Conservation (phyloP, 1,140 invertebrate genomes). For the Drosophila burlai region DNA sequence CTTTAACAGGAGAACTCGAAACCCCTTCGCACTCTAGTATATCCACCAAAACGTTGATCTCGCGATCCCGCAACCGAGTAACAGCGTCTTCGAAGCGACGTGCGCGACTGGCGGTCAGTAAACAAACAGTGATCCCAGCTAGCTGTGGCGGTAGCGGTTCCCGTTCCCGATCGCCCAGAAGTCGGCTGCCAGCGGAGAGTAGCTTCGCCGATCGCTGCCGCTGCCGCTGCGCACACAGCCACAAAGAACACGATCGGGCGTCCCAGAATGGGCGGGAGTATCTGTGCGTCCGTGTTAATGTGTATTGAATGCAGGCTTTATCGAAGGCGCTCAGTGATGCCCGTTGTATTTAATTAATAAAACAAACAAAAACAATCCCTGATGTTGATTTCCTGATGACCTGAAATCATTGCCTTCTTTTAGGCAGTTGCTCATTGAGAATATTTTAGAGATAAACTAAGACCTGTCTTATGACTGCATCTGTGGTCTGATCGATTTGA, state of each 20-base stretch:
- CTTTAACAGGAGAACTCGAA: slow-evolving; percentile 14
- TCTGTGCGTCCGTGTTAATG: slow-evolving; percentile 15
- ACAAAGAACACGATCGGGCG: slow-evolving; percentile 71
- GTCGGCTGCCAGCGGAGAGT: slow-evolving; percentile 49
- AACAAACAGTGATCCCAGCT: slow-evolving; percentile 74
- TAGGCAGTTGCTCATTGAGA: background rate
- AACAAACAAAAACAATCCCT: too few species aligned
- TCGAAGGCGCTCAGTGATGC: slow-evolving; percentile 35
- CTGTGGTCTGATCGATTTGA: background rate
- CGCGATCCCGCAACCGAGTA: slow-evolving; percentile 61
- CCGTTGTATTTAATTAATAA: background rate
- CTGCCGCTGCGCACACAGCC: slow-evolving; percentile 32
- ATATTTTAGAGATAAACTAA: background rate
- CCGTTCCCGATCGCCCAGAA: slow-evolving; percentile 63
- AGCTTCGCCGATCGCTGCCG: slow-evolving; percentile 25
- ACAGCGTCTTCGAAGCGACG: slow-evolving; percentile 77
- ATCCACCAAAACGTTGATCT: slow-evolving; percentile 12
- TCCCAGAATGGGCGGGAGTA: slow-evolving; percentile 56
- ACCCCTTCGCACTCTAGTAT: slow-evolving; percentile 8
- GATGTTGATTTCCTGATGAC: too few species aligned
- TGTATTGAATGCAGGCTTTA: slow-evolving; percentile 69
- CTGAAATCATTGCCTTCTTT: background rate
- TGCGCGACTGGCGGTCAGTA: slow-evolving; percentile 72
- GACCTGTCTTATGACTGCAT: background rate
- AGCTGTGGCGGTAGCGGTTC: slow-evolving; percentile 34